Evolutionary conservation across 2,113 vertebrate species (phyloP), one percentile per base, ranked within the genome.

Genomic region (Gymnorhina tibicen): DNA sequence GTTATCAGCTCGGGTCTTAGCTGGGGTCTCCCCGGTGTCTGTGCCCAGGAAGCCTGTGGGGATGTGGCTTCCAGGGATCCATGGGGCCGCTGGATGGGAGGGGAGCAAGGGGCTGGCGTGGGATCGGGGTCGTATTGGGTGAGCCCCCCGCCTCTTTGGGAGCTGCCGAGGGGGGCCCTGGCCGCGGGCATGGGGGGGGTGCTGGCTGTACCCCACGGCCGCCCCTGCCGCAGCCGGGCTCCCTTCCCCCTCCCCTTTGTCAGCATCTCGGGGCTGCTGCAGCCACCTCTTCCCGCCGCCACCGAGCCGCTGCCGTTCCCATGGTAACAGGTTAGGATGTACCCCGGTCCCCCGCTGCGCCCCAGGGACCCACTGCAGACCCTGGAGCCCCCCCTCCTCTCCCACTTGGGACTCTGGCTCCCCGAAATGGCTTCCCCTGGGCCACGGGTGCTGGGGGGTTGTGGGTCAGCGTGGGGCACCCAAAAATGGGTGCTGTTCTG

Each of bases 211-310:
- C 94, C 93, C 85, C 27, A 0, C 0, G 19, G 62, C 70, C 2
- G 0, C 44, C 88, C 75, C 76, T 87, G 85, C 90, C 1, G 56
- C 92, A 85, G 69, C 69, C 81, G 2, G 92, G 70, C 85, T 96
- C 95, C 96, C 96, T 93, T 93, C 96, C 95, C 92, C 89, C 93
- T 95, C 91, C 90, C 92, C 67, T 94, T 94, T 96, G 92, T 93
- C 88, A 68, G 93, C 86, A 90, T 94, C 91, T 87, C 68, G 60
- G 95, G 95, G 91, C 87, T 95, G 94, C 94, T 92, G 93, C 91
- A 79, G 91, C 90, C 87, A 86, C 94, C 93, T 93, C 91, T 92
- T 87, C 94, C 94, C 11, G 19, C 91, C 2, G 81, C 91, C 86
- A 86, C 95, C 10, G 93, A 95, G 92, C 88, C 16, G 49, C 89